These are phyloP conservation scores for Theropithecus gelada DNA, from an alignment of 2,113 vertebrate genomes.

Conservation along the genomic window DNA sequence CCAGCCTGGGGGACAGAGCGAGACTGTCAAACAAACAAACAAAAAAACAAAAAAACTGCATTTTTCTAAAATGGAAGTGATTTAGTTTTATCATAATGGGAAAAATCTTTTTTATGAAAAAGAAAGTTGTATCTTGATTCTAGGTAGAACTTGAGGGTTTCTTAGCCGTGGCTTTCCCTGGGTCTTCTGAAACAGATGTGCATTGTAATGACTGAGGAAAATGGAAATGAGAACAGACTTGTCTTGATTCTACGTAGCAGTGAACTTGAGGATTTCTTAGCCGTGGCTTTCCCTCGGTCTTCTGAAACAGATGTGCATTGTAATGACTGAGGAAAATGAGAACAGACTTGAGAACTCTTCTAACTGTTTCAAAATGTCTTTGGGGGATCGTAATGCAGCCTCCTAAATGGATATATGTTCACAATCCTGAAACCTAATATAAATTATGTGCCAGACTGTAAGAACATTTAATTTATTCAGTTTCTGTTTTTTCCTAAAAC, in stretches of 20 bases:
- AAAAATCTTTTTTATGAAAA: neutral
- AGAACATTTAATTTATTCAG: slow-evolving; percentile 64
- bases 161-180: neutral
- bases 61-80: slow-evolving; percentile 39
- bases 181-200: slow-evolving; percentile 36
- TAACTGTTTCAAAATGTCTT: slow-evolving; percentile 65
- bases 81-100: slow-evolving; percentile 38
- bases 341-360: slow-evolving; percentile 50
- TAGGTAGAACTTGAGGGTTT: neutral
- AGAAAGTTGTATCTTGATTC: neutral
- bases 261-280: neutral
- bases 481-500: neutral
- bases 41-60: neutral
- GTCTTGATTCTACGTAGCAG: too few relatives aligned
- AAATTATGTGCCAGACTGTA: slow-evolving; percentile 63
- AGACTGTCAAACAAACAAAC: too few relatives aligned
- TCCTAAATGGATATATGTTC: slow-evolving; percentile 63
- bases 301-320: slow-evolving; percentile 50
- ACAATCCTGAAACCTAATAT: slow-evolving; percentile 52
- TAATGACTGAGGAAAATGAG: slow-evolving; percentile 60
- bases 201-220: slow-evolving; percentile 51
- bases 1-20: too few relatives aligned
- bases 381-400: slow-evolving; percentile 16
- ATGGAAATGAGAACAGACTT: slow-evolving; percentile 58
- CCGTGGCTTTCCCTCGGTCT: neutral